Base-by-base conservation (phyloP, 2,797 vertebrate species). In the Acanthis flammea region DNA sequence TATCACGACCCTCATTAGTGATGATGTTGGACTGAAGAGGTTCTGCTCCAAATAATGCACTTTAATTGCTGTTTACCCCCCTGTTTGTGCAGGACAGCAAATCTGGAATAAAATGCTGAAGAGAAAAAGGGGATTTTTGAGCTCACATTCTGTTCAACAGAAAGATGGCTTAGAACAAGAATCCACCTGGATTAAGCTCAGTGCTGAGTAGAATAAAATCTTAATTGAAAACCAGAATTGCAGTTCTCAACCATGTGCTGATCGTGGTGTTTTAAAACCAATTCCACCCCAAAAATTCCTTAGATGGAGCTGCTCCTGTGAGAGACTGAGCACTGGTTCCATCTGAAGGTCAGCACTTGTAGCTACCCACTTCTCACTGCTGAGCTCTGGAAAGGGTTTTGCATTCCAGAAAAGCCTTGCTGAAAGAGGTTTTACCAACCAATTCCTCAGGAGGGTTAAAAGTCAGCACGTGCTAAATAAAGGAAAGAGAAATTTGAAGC, bases 301-400 rank as follows among this genome's bases (percentile, higher is more conserved):
- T 90, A 47, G 14, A 14, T 63, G 19, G 54, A 51, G 53, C 25
- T 58, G 14, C 21, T 61, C 4, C 6, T 9, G 4, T 0, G 0
- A 30, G 39, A 35, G 25, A 33, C n/a, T 35, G 67, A 79, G 70
- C 71, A 7, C 21, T 28, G 39, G 19, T 24, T 70, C 39, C 16
- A 33, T 5, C 27, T 42, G 61, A 8, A 33, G n/a, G 8, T 60
- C 47, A 51, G 22, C 48, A 21, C 2, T 15, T 12, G 1, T 10
- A 11, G 6, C n/a, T 17, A 11, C 5, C 30, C 45, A 17, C 13
- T 61, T 23, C 33, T 66, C 51, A 12, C 30, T 50, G 35, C 19
- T 50, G 66, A 76, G 14, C 55, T 91, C 45, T 41, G 58, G 41
- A 44, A 39, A 75, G 23, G 27, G 17, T 45, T 93, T 42, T 42